phyloP scores from a whole-genome alignment of 1,140 invertebrate genomes.

The Polypedilum vanderplanki region DNA sequence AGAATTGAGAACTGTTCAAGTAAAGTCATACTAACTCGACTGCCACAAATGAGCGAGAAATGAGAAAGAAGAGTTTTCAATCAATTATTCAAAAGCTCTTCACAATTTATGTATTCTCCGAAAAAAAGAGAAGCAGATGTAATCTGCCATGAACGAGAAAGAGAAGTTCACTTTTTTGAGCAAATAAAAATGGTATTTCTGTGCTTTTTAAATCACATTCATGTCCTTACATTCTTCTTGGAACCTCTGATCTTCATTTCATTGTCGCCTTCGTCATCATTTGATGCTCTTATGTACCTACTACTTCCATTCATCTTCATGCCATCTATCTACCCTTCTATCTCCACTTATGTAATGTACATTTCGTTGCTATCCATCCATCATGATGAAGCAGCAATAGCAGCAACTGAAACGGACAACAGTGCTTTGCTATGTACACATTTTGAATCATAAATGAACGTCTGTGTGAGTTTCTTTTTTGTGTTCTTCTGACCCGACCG shows the following conservation, averaged over 20 bases:
- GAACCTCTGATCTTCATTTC: neutral
- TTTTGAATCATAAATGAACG: constrained; percentile 19
- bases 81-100: neutral
- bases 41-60: too few relatives aligned
- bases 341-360: constrained; percentile 17
- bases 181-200: neutral
- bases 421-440: neutral
- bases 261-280: neutral
- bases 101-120: neutral
- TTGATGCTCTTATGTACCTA: constrained; percentile 2
- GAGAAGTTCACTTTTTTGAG: neutral
- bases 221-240: too few relatives aligned
- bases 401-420: neutral
- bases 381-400: neutral
- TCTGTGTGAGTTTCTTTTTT: neutral
- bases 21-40: too few relatives aligned
- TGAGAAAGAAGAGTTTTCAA: too few relatives aligned
- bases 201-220: constrained; percentile 12
- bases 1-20: too few relatives aligned
- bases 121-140: neutral
- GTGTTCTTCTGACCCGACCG: neutral
- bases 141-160: neutral
- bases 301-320: neutral
- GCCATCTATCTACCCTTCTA: neutral
- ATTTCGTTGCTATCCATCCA: constrained; percentile 10